phyloP scores from a whole-genome alignment of 2,113 vertebrate genomes.

The Austrofundulus limnaeus region DNA sequence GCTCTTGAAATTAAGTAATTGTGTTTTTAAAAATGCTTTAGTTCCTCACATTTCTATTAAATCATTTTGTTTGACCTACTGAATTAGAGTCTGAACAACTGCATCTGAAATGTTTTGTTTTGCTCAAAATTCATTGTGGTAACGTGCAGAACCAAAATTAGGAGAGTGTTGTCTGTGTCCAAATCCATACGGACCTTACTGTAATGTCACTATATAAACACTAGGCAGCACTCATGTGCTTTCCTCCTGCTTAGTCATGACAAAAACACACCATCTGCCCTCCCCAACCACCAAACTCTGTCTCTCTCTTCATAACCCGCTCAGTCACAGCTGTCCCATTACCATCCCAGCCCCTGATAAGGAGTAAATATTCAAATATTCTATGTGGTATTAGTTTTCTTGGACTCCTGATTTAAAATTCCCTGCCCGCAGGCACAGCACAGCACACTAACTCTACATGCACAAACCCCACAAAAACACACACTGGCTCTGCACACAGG shows the following conservation, averaged over 20 bases:
- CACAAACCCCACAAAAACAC: constrained; percentile 36
- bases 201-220: constrained; percentile 54
- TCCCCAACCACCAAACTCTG: constrained; percentile 18
- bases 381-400: constrained; percentile 55
- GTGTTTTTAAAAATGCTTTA: no score
- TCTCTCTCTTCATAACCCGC: constrained; percentile 31
- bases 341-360: constrained; percentile 62
- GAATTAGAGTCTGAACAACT: no score
- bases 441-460: constrained; percentile 23
- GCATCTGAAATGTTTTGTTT: no score
- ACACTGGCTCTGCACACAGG: neutral
- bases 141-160: no score
- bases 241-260: constrained; percentile 15
- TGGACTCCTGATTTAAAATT: constrained; percentile 64
- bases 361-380: constrained; percentile 66
- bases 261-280: constrained; percentile 42
- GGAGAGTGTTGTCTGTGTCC: no score
- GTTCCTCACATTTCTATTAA: no score
- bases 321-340: constrained; percentile 56
- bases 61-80: no score
- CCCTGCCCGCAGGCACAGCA: constrained; percentile 53
- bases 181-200: neutral
- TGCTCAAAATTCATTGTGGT: no score
- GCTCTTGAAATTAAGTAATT: no score
- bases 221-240: constrained; percentile 60